Conservation (phyloP, 2,888 invertebrate species). For the Sphaerophoria rueppellii region DNA sequence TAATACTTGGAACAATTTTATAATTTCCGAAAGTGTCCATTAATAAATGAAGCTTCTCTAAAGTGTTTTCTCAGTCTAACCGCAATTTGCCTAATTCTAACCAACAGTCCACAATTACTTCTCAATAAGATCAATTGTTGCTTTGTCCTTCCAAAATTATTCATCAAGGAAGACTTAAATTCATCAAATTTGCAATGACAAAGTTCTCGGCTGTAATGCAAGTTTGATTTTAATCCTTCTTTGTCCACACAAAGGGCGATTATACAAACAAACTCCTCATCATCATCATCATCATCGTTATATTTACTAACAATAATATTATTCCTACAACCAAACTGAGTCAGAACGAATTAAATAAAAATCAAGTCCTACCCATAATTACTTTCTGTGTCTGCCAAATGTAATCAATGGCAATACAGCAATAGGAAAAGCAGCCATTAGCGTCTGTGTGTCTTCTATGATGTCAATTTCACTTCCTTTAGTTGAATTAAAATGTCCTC, state of each 20-base stretch:
- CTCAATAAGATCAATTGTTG: no score
- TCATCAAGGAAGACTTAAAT: not conserved
- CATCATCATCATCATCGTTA: not conserved
- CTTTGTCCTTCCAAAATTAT: not conserved
- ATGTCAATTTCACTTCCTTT: not conserved
- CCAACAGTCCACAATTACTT: no score
- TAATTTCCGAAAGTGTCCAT: no score
- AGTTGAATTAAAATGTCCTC: conserved; percentile 23
- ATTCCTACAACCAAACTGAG: not conserved
- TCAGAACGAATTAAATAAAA: conserved; percentile 32
- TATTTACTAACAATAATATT: not conserved
- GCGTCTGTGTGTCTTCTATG: not conserved
- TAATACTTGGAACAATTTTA: no score
- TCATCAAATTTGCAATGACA: not conserved
- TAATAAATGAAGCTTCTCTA: no score
- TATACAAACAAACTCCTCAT: conserved; percentile 3
- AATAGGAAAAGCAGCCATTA: conserved; percentile 22
- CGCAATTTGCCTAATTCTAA: no score
- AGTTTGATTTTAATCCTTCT: conserved; percentile 18
- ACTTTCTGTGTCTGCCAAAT: conserved; percentile 27
- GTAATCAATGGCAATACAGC: conserved; percentile 41
- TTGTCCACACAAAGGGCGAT: conserved; percentile 1
- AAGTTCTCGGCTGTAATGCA: not conserved
- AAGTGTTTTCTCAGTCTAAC: no score
- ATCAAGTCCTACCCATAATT: conserved; percentile 35